These are phyloP conservation scores for Drosophila lacicola DNA, from an alignment of 2,888 invertebrate genomes.

Conservation along the genomic window DNA sequence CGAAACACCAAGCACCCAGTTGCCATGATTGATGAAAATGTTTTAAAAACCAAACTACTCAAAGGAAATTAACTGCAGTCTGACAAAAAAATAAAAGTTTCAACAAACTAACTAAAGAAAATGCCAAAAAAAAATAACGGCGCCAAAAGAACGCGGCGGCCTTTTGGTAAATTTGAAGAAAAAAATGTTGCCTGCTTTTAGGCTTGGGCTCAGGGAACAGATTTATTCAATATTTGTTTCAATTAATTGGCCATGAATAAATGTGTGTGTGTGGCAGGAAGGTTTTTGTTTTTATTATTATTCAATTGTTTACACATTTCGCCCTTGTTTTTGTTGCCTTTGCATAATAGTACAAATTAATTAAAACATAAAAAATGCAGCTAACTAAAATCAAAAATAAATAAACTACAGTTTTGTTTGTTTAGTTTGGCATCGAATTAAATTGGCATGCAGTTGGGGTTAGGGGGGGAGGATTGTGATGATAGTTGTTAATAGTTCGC, in stretches of 20 bases:
- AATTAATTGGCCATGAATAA: conserved; percentile 43
- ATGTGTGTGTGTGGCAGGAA: conserved; percentile 82
- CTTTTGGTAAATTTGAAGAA: conserved; percentile 10
- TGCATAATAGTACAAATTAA: conserved; percentile 28
- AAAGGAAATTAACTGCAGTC: conserved; percentile 43
- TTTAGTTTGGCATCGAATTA: conserved; percentile 38
- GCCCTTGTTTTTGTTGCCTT: conserved; percentile 24
- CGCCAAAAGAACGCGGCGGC: conserved; percentile 1
- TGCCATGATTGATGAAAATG: conserved; percentile 59
- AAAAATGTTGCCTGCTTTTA: conserved; percentile 46
- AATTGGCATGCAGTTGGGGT: conserved; percentile 20
- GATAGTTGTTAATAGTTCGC: conserved; percentile 20
- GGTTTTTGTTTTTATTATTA: conserved; percentile 66
- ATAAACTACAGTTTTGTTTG: conserved; percentile 29
- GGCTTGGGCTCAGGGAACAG: conserved; percentile 31
- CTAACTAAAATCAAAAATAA: conserved; percentile 15
- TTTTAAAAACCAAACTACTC: conserved; percentile 58
- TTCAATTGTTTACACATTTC: conserved; percentile 38
- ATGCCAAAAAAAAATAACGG: conserved; percentile 13
- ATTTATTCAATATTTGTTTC: conserved; percentile 33
- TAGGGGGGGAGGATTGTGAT: background rate
- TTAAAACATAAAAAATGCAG: conserved; percentile 39
- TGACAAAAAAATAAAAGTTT: conserved; percentile 21
- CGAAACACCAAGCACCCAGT: conserved; percentile 75
- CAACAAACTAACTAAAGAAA: conserved; percentile 43